Conservation (phyloP, 2,797 vertebrate species). For the Intellagama lesueurii region DNA sequence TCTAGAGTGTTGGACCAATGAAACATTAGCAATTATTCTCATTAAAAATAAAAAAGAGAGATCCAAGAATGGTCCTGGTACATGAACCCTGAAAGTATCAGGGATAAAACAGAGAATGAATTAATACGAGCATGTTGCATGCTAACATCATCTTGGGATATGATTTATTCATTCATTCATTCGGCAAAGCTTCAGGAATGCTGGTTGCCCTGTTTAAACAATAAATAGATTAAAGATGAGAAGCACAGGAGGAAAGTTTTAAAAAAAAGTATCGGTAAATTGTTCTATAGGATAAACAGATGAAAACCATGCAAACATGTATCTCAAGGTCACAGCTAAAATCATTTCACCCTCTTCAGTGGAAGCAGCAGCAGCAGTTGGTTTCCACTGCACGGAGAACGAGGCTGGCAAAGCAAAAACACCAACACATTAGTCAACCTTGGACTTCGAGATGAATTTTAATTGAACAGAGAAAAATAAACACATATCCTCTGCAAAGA, state of each 20-base stretch:
- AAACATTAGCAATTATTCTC: slow-evolving; percentile 15
- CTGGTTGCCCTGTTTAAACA: slow-evolving; percentile 29
- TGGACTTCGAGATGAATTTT: neutral
- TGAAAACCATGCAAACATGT: slow-evolving; percentile 19
- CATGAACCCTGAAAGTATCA: neutral
- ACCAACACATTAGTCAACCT: neutral
- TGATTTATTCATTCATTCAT: neutral
- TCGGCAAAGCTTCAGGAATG: slow-evolving; percentile 12
- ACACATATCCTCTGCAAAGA: neutral
- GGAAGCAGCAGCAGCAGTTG: neutral
- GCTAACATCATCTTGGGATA: slow-evolving; percentile 26
- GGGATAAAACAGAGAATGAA: slow-evolving; percentile 18
- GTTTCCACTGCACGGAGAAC: neutral
- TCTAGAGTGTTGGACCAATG: slow-evolving; percentile 27
- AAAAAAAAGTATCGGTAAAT: neutral
- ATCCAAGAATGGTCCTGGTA: slow-evolving; percentile 14
- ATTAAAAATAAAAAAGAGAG: slow-evolving; percentile 34
- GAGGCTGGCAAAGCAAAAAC: slow-evolving; percentile 2
- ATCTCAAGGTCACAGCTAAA: slow-evolving; percentile 20
- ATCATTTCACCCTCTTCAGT: slow-evolving; percentile 14
- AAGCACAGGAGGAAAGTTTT: slow-evolving; percentile 7
- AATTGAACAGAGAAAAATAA: neutral
- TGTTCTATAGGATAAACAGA: slow-evolving; percentile 5
- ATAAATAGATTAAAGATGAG: slow-evolving; percentile 33
- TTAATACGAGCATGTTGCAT: neutral